A percentile compares a stretch with the other conserved stretches of the same genome.
Evolutionary conservation across 1,140 invertebrate species (phyloP).

Genomic region (Grapholita molesta): DNA sequence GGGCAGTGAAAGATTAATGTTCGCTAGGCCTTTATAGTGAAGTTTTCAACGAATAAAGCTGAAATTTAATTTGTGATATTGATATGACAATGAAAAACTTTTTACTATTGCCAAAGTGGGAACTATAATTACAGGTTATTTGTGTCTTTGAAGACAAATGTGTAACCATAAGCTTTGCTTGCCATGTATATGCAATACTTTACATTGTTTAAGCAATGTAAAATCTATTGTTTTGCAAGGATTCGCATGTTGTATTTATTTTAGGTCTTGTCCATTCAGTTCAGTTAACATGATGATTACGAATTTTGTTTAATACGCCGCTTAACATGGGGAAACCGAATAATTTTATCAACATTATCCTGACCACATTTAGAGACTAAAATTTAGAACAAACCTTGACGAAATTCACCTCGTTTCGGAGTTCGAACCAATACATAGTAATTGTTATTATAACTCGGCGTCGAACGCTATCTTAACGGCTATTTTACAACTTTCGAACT

Average conservation of each 20-base stretch:
- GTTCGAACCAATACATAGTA: no score
- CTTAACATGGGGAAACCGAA: no score
- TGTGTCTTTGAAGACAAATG: neutral
- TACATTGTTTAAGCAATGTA: constrained; percentile 5
- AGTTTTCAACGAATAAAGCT: neutral
- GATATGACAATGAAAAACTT: neutral
- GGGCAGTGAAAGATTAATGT: constrained; percentile 63
- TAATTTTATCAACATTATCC: no score
- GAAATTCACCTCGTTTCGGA: no score
- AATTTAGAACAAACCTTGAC: no score
- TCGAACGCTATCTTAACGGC: no score
- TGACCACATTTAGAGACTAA: no score
- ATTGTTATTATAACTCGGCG: no score
- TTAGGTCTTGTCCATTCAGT: neutral
- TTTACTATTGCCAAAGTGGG: neutral
- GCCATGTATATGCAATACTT: neutral
- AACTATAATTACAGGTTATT: neutral
- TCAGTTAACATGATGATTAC: no score
- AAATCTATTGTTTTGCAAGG: constrained; percentile 16
- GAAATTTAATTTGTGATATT: neutral
- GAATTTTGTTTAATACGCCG: no score
- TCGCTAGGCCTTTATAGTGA: constrained; percentile 63
- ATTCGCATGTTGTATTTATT: neutral
- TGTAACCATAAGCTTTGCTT: neutral
- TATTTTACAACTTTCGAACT: no score